Base-by-base conservation (phyloP, 2,113 vertebrate species). In the Picathartes gymnocephalus region DNA sequence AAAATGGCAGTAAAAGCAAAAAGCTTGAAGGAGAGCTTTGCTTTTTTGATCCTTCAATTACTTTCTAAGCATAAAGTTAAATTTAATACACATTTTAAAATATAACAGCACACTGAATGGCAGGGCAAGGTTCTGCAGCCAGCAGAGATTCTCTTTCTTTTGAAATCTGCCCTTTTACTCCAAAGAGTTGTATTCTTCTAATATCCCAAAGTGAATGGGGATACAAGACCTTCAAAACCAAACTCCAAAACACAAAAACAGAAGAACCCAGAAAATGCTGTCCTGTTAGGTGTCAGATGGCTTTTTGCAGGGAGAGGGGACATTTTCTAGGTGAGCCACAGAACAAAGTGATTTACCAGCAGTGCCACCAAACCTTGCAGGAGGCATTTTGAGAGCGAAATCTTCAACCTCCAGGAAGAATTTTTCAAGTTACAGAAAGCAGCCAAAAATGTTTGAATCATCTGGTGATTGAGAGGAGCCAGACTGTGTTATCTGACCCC, bases 1-100 rank as follows among this genome's bases (percentile, higher is more conserved):
- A 94, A 93, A 92, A 81, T 81, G 54, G 72, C 92, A 88, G 68
- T 94, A 93, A 96, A 86, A 80, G 90, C 90, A 94, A 94, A 91
- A 96, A 81, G 82, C 88, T 94, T 96, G 94, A 95, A 96, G 92
- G 74, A 11, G 79, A 95, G 54, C 48, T 92, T 92, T 78, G 68
- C 51, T 83, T 92, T 94, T 90, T 86, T 60, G 74, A 90, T 86
- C 56, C n/a, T 88, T 94, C 82, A 68, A 57, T 97, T 92, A 90
- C 60, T 77, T 78, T 82, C 62, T 17, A 77, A 91, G 30, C 62
- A 56, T 81, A 33, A 70, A 81, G 62, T 83, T 78, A 78, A 70
- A 93, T 90, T 86, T 93, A 82, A 73, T 80, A 31, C 4, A 17
- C 6, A 9, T 45, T 69, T 64, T 71, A 60, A 66, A 73, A 66